Evolutionary conservation across 2,797 vertebrate genomes (phyloP).

Genomic region (Harpagifer antarcticus): DNA sequence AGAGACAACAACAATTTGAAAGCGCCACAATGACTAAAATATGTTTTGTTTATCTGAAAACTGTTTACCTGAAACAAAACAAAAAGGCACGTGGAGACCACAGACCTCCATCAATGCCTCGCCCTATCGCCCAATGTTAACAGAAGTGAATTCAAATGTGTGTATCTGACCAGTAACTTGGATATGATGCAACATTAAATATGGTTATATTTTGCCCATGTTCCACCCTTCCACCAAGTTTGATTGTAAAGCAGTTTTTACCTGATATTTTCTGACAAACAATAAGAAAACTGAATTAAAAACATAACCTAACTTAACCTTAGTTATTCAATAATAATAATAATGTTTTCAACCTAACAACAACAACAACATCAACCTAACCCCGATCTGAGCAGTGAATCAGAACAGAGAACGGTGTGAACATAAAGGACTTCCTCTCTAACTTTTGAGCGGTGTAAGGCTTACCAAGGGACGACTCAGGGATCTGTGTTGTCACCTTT

Average conservation of each 20-base stretch:
- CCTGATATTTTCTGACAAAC: too few species aligned
- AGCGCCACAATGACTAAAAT: background rate
- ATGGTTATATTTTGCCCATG: too few species aligned
- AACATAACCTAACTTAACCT: too few species aligned
- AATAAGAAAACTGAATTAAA: too few species aligned
- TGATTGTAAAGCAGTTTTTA: too few species aligned
- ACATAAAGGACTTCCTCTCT: constrained; percentile 29
- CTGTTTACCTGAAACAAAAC: too few species aligned
- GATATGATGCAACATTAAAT: too few species aligned
- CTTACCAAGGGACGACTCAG: constrained; percentile 32
- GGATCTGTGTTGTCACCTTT: constrained; percentile 41
- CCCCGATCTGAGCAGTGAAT: constrained; percentile 1
- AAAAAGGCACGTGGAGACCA: too few species aligned
- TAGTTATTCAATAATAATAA: background rate
- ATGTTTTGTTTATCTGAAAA: background rate
- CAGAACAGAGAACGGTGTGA: background rate
- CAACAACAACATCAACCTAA: constrained; percentile 2
- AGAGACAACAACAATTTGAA: background rate
- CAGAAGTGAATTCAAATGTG: too few species aligned
- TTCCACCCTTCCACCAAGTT: too few species aligned
- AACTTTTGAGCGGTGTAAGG: constrained; percentile 32
- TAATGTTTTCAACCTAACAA: background rate
- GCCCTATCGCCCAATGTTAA: too few species aligned
- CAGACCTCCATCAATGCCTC: background rate
- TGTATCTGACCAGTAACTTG: too few species aligned